phyloP scores from a whole-genome alignment of 2,113 vertebrate genomes.

The Pterophyllum scalare region DNA sequence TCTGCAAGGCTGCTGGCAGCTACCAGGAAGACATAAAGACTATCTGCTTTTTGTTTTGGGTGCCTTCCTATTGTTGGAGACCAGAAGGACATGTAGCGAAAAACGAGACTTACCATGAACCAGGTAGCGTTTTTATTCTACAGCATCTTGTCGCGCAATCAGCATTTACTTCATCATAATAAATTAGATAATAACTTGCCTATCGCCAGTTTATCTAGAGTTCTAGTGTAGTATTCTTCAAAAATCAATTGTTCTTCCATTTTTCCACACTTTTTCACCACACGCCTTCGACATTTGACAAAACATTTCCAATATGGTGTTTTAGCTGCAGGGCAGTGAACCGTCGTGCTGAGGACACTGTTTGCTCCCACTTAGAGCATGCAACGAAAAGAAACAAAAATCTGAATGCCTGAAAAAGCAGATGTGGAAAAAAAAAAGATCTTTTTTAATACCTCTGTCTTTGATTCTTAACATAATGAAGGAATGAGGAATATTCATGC shows the following conservation, averaged over 20 bases:
- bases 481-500: conserved; percentile 47
- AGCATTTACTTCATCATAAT: not conserved
- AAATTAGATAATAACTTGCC: not conserved
- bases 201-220: not conserved
- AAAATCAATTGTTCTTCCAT: not conserved
- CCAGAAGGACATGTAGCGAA: not conserved
- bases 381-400: conserved; percentile 14
- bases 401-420: conserved; percentile 12
- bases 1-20: not conserved
- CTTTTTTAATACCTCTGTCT: conserved; percentile 22
- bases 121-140: not conserved
- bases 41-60: not conserved
- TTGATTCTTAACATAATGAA: conserved; percentile 50
- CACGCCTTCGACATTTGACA: conserved; percentile 6
- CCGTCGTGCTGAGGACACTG: conserved; percentile 9
- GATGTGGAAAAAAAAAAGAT: not conserved
- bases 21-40: not conserved
- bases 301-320: conserved; percentile 25
- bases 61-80: not conserved
- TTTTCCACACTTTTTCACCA: not conserved
- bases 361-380: conserved; percentile 9
- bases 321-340: not conserved
- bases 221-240: not conserved
- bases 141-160: accelerated
- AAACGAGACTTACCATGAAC: not conserved